Evolutionary conservation across 1,140 invertebrate genomes (phyloP).

Genomic region (Portunus trituberculatus): DNA sequence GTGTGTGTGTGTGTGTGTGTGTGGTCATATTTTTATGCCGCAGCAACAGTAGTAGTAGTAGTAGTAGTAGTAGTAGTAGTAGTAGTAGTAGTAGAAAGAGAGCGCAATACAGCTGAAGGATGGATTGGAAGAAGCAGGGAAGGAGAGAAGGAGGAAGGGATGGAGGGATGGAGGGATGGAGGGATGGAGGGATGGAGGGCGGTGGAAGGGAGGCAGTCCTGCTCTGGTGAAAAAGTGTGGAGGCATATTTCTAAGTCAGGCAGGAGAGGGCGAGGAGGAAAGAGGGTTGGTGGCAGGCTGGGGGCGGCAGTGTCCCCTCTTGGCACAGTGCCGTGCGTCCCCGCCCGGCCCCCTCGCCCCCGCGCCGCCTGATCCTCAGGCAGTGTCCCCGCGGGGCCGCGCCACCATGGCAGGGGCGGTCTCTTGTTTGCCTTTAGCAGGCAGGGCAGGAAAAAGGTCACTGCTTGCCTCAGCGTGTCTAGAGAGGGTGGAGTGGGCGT

Average conservation of each 20-base stretch:
- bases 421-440: not conserved
- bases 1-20: not conserved
- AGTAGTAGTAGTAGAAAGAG: conserved; percentile 47
- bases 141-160: no score
- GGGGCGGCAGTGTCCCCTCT: not conserved
- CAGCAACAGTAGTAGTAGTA: not conserved
- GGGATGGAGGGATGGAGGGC: not conserved
- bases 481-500: not conserved
- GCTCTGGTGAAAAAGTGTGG: not conserved
- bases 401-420: not conserved
- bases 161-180: not conserved
- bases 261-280: not conserved
- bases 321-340: not conserved
- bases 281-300: not conserved
- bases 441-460: not conserved
- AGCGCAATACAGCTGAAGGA: not conserved
- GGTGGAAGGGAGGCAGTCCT: not conserved
- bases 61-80: conserved; percentile 30
- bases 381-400: not conserved
- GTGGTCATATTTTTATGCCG: no score
- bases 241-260: conserved; percentile 13
- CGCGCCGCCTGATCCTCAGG: not conserved
- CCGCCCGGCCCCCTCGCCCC: not conserved
- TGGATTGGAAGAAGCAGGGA: not conserved
- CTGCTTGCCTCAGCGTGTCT: not conserved